Evolutionary conservation across 2,113 vertebrate genomes (phyloP).

Genomic region (Mastomys natalensis): DNA sequence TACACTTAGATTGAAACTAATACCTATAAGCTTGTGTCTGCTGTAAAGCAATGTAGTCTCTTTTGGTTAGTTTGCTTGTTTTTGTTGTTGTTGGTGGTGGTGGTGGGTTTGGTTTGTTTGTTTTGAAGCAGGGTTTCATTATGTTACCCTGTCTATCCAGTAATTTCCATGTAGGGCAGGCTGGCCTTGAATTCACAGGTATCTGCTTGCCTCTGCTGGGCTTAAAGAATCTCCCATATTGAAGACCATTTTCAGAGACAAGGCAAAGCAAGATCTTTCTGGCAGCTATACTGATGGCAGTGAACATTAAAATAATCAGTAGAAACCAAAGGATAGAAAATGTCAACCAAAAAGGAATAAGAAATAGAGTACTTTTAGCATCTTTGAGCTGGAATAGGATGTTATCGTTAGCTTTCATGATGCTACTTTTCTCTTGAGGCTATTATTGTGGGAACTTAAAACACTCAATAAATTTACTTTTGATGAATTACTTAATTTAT

Average conservation of each 20-base stretch:
- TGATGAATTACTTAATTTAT: background rate
- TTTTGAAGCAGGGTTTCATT: background rate
- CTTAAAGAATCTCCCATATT: background rate
- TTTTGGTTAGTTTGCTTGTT: background rate
- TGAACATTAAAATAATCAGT: background rate
- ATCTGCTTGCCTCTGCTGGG: background rate
- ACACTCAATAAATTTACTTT: background rate
- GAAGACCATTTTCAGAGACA: background rate
- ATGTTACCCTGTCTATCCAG: background rate
- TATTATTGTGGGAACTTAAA: background rate
- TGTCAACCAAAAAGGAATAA: background rate
- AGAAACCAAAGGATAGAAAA: background rate
- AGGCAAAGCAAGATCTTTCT: background rate
- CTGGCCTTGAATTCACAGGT: background rate
- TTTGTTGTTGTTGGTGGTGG: background rate
- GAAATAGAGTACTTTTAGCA: background rate
- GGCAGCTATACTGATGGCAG: background rate
- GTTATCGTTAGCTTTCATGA: background rate
- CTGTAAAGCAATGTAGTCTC: background rate
- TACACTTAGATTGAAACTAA: background rate
- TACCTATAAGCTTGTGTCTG: background rate
- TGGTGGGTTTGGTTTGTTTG: background rate
- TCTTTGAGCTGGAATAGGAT: background rate
- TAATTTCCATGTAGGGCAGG: background rate
- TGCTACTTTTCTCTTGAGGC: background rate